phyloP scores from a whole-genome alignment of 2,888 invertebrate genomes.

The Argynnis bischoffii region DNA sequence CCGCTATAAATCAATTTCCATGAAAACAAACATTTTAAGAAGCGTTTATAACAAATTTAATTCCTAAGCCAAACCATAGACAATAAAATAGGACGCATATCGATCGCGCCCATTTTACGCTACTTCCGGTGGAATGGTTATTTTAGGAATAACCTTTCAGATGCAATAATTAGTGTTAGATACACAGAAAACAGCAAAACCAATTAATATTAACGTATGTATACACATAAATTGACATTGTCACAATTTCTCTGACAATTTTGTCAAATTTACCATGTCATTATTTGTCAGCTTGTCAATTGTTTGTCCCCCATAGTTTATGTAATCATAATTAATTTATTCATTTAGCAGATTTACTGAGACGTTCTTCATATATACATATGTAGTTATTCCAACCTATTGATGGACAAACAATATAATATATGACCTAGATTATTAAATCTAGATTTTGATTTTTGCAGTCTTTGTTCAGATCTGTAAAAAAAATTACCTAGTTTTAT shows the following conservation, averaged over 20 bases:
- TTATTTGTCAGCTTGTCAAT: slow-evolving; percentile 41
- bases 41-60: neutral
- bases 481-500: too few relatives aligned
- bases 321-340: slow-evolving; percentile 1
- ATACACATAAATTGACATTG: slow-evolving; percentile 42
- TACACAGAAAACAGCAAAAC: slow-evolving; percentile 14
- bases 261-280: slow-evolving; percentile 45
- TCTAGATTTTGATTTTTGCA: too few relatives aligned
- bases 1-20: neutral
- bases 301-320: slow-evolving; percentile 1
- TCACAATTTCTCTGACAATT: slow-evolving; percentile 46
- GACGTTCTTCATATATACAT: too few relatives aligned
- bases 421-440: too few relatives aligned
- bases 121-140: slow-evolving; percentile 49
- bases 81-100: slow-evolving; percentile 41
- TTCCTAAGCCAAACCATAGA: slow-evolving; percentile 37
- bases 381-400: too few relatives aligned
- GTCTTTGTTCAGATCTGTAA: too few relatives aligned
- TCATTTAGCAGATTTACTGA: neutral
- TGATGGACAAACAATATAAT: too few relatives aligned
- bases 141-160: slow-evolving; percentile 42
- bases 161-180: slow-evolving; percentile 7
- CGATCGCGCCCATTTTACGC: slow-evolving; percentile 45
- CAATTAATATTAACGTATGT: slow-evolving; percentile 9
- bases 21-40: neutral